Conservation (phyloP, 1,140 invertebrate genomes). For the Eciton burchellii region DNA sequence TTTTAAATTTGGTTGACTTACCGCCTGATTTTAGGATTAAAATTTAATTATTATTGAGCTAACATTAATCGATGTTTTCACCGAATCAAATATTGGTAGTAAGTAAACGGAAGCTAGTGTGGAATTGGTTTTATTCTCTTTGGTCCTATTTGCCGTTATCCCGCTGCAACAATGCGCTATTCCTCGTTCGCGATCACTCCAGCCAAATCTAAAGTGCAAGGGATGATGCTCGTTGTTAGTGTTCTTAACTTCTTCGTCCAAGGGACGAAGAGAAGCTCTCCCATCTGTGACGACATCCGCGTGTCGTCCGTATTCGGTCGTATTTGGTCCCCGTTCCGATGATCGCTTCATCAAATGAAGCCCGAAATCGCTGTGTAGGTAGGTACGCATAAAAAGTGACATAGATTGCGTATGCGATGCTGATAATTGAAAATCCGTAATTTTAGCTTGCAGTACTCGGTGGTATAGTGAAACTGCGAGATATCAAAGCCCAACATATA, state of each 20-base stretch:
- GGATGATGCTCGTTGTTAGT: conserved; percentile 23
- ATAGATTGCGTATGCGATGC: conserved; percentile 66
- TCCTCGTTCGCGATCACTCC: conserved; percentile 38
- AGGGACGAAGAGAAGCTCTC: conserved; percentile 12
- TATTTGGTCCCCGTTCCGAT: conserved; percentile 5
- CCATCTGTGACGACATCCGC: conserved; percentile 30
- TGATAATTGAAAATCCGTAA: conserved; percentile 14
- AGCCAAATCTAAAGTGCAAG: conserved; percentile 6
- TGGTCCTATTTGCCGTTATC: not conserved
- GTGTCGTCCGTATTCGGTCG: conserved; percentile 33
- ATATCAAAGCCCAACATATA: conserved; percentile 1
- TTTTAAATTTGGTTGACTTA: conserved; percentile 8
- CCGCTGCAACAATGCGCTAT: not conserved
- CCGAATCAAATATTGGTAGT: not conserved
- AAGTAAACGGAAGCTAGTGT: not conserved
- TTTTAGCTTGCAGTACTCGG: conserved; percentile 47
- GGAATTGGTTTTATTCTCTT: not conserved
- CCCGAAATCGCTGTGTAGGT: conserved; percentile 53
- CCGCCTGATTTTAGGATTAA: not conserved
- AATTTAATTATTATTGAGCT: not conserved
- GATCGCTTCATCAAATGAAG: conserved; percentile 28
- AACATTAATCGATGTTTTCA: not conserved
- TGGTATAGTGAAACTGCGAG: conserved; percentile 29
- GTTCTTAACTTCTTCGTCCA: not conserved
- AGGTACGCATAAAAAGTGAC: conserved; percentile 73